phyloP scores from a whole-genome alignment of 1,140 invertebrate species.

The Eupeodes corollae region DNA sequence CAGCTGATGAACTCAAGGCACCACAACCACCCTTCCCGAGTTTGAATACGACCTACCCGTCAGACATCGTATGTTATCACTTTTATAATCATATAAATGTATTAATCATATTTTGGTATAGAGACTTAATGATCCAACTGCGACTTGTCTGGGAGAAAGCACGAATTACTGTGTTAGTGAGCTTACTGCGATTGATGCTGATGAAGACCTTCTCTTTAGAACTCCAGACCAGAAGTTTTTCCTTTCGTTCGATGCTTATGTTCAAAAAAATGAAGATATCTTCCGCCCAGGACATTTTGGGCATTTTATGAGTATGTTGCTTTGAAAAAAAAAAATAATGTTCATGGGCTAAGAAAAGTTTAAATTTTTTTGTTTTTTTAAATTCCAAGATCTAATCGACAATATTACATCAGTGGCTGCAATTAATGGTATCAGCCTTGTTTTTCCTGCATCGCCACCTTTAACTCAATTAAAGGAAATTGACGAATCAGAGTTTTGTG shows the following conservation, averaged over 20 bases:
- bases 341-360: too few species aligned
- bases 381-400: too few species aligned
- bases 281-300: slow-evolving; percentile 4
- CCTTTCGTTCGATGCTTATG: slow-evolving; percentile 5
- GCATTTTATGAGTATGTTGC: slow-evolving; percentile 3
- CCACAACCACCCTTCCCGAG: neutral
- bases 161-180: slow-evolving; percentile 6
- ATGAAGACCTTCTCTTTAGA: slow-evolving; percentile 1
- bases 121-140: slow-evolving; percentile 6
- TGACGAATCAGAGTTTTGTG: slow-evolving; percentile 26
- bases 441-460: slow-evolving; percentile 47
- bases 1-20: neutral
- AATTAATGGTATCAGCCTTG: slow-evolving; percentile 47
- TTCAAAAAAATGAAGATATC: slow-evolving; percentile 5
- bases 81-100: too few species aligned
- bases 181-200: neutral
- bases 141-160: neutral
- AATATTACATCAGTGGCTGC: slow-evolving; percentile 21
- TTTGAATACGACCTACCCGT: neutral
- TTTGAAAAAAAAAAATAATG: neutral
- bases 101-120: neutral
- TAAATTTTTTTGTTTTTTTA: too few species aligned
- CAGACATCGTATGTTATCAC: slow-evolving; percentile 5
- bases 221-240: slow-evolving; percentile 8
- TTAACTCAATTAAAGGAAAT: slow-evolving; percentile 42